Conservation (phyloP, 2,888 invertebrate genomes). For the Apomyelois bistriatella region DNA sequence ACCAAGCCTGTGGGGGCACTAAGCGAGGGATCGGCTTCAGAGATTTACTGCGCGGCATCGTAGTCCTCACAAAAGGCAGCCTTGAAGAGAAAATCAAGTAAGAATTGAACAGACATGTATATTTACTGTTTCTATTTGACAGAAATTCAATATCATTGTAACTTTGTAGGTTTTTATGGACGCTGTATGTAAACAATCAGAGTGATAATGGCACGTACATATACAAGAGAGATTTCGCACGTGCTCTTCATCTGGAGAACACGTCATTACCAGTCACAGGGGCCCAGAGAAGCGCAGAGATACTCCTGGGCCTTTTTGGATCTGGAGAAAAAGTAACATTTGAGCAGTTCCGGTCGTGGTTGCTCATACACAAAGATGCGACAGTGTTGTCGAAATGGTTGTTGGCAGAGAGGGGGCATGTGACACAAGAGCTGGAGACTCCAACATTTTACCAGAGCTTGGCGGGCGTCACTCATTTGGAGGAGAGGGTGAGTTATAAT, state of each 20-base stretch:
- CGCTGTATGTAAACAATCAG: conserved; percentile 90
- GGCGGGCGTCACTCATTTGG: conserved; percentile 94
- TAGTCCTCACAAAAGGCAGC: conserved; percentile 90
- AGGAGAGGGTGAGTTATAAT: conserved; percentile 82
- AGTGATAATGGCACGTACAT: conserved; percentile 83
- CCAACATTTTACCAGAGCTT: conserved; percentile 96
- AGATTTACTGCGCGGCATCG: conserved; percentile 91
- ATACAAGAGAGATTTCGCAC: conserved; percentile 86
- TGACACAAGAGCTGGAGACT: conserved; percentile 91
- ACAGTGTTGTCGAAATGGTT: conserved; percentile 92
- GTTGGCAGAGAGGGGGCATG: conserved; percentile 85
- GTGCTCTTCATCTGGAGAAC: conserved; percentile 80
- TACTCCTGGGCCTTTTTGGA: conserved; percentile 62
- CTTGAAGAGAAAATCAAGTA: conserved; percentile 91
- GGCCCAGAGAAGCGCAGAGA: conserved; percentile 54
- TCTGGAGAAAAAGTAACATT: conserved; percentile 79
- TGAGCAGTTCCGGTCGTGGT: conserved; percentile 90
- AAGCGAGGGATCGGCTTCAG: conserved; percentile 89
- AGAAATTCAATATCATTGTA: background rate
- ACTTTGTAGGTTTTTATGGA: conserved; percentile 86
- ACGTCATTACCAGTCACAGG: conserved; percentile 58
- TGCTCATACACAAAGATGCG: conserved; percentile 86
- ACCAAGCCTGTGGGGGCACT: conserved; percentile 91
- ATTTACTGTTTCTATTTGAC: background rate
- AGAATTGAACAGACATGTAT: conserved; percentile 27